These are phyloP conservation scores for Florisuga fusca DNA, from an alignment of 2,797 vertebrate genomes.

Conservation along the genomic window DNA sequence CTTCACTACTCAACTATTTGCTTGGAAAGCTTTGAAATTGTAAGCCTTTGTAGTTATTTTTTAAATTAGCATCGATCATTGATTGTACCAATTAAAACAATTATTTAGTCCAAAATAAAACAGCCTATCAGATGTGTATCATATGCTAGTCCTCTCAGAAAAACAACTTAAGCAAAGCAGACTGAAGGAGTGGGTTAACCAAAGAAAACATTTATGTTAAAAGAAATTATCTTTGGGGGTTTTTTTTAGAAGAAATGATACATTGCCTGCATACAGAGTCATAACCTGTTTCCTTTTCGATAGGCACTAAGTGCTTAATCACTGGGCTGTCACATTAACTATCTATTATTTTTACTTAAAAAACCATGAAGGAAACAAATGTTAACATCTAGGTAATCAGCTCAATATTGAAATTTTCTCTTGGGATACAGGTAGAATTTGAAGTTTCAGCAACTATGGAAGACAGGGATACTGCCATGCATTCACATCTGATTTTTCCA, in stretches of 20 bases:
- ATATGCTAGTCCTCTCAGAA: constrained; percentile 16
- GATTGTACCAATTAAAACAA: constrained; percentile 38
- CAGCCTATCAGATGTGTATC: constrained; percentile 41
- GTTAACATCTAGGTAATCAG: constrained; percentile 24
- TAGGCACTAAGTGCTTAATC: constrained; percentile 68
- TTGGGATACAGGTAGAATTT: neutral
- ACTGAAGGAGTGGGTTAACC: constrained; percentile 42
- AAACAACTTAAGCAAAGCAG: constrained; percentile 45
- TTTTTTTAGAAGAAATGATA: constrained; percentile 41
- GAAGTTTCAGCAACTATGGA: neutral
- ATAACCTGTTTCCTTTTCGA: constrained; percentile 71
- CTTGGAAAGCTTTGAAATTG: constrained; percentile 42
- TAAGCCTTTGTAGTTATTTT: constrained; percentile 22
- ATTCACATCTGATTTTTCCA: neutral
- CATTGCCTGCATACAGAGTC: constrained; percentile 3
- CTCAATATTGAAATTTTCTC: neutral
- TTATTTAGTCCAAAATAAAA: constrained; percentile 46
- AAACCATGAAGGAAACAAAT: constrained; percentile 29
- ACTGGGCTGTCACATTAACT: constrained; percentile 49
- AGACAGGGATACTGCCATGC: neutral
- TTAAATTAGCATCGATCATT: constrained; percentile 47
- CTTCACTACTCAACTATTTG: constrained; percentile 11
- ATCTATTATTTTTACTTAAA: constrained; percentile 58
- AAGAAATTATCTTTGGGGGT: neutral
- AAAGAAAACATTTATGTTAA: constrained; percentile 44